Evolutionary conservation across 2,888 invertebrate genomes (phyloP).

Genomic region (Sarcophaga caerulescens): DNA sequence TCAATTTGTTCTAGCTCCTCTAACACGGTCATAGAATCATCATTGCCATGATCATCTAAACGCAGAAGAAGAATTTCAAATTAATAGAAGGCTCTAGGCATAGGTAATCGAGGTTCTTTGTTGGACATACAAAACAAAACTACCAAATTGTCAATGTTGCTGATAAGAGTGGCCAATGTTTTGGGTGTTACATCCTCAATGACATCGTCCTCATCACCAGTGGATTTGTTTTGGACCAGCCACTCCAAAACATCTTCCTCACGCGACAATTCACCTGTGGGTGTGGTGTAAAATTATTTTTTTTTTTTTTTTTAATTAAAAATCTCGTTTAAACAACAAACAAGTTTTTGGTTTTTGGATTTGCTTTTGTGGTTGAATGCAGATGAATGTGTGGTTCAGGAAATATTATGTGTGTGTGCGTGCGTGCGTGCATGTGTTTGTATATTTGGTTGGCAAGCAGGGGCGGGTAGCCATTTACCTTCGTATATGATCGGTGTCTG

Average conservation of each 20-base stretch:
- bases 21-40: conserved; percentile 92
- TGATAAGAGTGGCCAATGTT: conserved; percentile 92
- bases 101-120: conserved; percentile 3
- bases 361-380: conserved; percentile 1
- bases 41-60: conserved; percentile 93
- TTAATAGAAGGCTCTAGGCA: background rate
- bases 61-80: conserved; percentile 27
- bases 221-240: conserved; percentile 95
- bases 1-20: conserved; percentile 95
- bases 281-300: conserved; percentile 24
- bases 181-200: conserved; percentile 97
- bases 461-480: conserved; percentile 82
- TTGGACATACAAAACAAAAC: conserved; percentile 93
- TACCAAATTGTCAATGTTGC: conserved; percentile 94
- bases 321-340: background rate
- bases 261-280: conserved; percentile 90
- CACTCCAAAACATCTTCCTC: conserved; percentile 97
- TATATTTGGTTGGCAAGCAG: too few relatives aligned
- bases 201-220: conserved; percentile 95
- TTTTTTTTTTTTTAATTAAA: conserved; percentile 23
- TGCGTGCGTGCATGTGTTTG: too few relatives aligned
- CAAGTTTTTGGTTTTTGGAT: background rate
- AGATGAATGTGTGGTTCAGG: conserved; percentile 14
- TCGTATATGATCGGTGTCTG: conserved; percentile 97
- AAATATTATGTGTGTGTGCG: too few relatives aligned